Base-by-base conservation (phyloP, 1,140 invertebrate genomes). In the Charaxes varanes region DNA sequence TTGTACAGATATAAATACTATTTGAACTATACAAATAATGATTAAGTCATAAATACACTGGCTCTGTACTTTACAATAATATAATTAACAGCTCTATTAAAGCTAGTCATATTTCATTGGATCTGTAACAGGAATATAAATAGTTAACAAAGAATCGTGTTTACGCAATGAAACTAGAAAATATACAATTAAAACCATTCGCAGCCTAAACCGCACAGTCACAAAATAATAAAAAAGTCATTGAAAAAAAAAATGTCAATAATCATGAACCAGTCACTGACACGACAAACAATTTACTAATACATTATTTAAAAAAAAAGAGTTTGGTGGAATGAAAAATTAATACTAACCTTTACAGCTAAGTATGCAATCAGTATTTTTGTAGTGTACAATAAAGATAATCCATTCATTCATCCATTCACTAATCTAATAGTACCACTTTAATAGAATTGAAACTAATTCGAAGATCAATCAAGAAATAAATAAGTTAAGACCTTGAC, bases 21-120 rank as follows among this genome's bases (percentile, higher is more conserved):
- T 76, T 72, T 77, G 70, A 82, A 73, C 72, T 79, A 71, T 82
- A 82, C 73, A 80, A 80, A 82, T 79, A 78, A 78, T 78, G 69
- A 78, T 79, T 78, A 77, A 76, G 58, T 74, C 54, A 78, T 76
- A 79, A 76, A 77, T 77, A 79, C 72, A 79, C 72, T 79, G 73
- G 72, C 71, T 78, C 73, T 78, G 72, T 72, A 70, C 55, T 79
- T 77, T 72, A 80, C 62, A 78, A 78, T 72, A 69, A 77, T 71
- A 73, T 65, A 41, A 74, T 69, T 66, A 73, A 71, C 63, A 67
- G 72, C 65, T 79, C 59, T 66, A 74, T 79, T 79, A 82, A 78
- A 82, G 74, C 74, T 82, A 71, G 51, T 68, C 62, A 65, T 69
- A 66, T 69, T 71, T 71, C 58, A 72, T 68, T 76, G 65, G 61